Evolutionary conservation across 2,797 vertebrate species (phyloP).

Genomic region (Chelon auratus): DNA sequence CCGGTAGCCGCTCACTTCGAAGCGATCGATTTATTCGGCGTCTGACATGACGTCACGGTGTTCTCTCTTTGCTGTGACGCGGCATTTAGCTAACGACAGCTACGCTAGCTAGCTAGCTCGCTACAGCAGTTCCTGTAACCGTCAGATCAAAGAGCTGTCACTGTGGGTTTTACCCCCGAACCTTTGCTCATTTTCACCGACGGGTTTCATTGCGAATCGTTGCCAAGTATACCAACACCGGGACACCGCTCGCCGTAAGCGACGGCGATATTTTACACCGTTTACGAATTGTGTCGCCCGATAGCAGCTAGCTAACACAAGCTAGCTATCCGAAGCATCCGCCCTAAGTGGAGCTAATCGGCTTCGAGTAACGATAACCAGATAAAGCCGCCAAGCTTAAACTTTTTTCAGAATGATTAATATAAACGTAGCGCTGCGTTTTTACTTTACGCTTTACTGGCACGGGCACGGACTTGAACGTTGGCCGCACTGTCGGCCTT

Average conservation of each 20-base stretch:
- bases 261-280: not conserved
- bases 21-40: not conserved
- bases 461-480: not conserved
- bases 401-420: not conserved
- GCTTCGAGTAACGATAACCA: slow-evolving; percentile 8
- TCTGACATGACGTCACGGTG: slow-evolving; percentile 59
- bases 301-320: slow-evolving; percentile 27
- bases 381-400: not conserved
- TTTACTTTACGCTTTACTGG: no score
- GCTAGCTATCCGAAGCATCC: slow-evolving; percentile 68
- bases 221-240: fast-evolving
- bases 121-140: slow-evolving; percentile 27
- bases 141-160: not conserved
- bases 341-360: slow-evolving; percentile 62
- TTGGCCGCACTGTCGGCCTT: not conserved
- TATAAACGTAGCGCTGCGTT: no score
- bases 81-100: slow-evolving; percentile 73
- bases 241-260: not conserved
- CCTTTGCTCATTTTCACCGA: not conserved
- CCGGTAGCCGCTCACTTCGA: not conserved
- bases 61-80: slow-evolving; percentile 75
- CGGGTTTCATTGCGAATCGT: fast-evolving
- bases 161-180: not conserved
- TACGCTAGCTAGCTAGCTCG: slow-evolving; percentile 23
- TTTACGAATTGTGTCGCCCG: slow-evolving; percentile 3